Evolutionary conservation across 2,797 vertebrate species (phyloP).

Genomic region (Eulemur coronatus): DNA sequence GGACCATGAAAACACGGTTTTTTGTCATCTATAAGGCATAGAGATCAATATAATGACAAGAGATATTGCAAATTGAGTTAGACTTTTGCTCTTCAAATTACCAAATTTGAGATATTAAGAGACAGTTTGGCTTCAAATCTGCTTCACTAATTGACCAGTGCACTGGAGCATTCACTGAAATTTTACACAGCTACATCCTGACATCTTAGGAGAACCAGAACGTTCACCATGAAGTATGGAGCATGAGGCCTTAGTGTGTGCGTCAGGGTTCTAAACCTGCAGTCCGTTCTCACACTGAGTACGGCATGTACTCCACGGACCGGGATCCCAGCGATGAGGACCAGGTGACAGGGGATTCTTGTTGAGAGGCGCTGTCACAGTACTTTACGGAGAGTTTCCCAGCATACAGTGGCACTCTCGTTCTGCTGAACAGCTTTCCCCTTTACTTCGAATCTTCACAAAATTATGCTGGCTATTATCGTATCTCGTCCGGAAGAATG

Average conservation of each 20-base stretch:
- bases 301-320: not conserved
- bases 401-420: not conserved
- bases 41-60: not conserved
- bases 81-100: not conserved
- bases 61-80: not conserved
- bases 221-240: not conserved
- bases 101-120: not conserved
- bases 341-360: not conserved
- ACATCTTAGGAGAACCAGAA: not conserved
- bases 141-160: not conserved
- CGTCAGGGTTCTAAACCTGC: not conserved
- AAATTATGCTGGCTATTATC: not conserved
- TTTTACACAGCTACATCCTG: not conserved
- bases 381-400: not conserved
- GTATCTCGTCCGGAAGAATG: not conserved
- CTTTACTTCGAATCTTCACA: not conserved
- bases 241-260: not conserved
- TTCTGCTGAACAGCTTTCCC: not conserved
- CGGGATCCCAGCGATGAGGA: constrained; percentile 1
- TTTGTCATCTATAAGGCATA: not conserved
- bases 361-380: not conserved
- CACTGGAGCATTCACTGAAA: not conserved
- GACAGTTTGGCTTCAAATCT: not conserved
- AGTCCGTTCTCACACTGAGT: not conserved
- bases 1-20: not conserved